Evolutionary conservation across 2,797 vertebrate genomes (phyloP).

Genomic region (Epinephelus awoara): DNA sequence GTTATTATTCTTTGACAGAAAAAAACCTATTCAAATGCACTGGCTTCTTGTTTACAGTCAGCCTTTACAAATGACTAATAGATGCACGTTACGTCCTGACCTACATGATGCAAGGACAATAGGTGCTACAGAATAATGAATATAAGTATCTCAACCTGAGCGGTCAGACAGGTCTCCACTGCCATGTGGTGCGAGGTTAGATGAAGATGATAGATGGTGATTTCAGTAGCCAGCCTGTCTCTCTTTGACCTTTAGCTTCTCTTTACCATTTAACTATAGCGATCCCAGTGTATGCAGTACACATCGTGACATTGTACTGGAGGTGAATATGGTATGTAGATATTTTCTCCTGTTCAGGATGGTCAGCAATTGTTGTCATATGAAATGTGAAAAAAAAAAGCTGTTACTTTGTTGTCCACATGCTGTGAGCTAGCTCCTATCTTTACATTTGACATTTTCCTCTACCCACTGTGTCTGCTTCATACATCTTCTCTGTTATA

Average conservation of each 20-base stretch:
- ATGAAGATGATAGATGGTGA: conserved; percentile 64
- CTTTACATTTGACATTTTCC: conserved; percentile 21
- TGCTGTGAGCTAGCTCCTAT: conserved; percentile 1
- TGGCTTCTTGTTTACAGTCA: conserved; percentile 15
- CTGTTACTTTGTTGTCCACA: neutral
- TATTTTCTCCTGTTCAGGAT: conserved; percentile 17
- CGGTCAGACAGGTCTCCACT: conserved; percentile 44
- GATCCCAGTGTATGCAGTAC: neutral
- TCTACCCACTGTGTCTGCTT: conserved; percentile 3
- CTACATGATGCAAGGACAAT: conserved; percentile 60
- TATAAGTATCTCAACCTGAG: conserved; percentile 46
- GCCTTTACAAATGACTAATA: conserved; percentile 25
- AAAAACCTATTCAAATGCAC: neutral
- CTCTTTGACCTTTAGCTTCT: conserved; percentile 62
- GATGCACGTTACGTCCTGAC: conserved; percentile 38
- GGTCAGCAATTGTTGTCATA: conserved; percentile 8
- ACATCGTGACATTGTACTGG: conserved; percentile 33
- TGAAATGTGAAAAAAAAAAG: conserved; percentile 27
- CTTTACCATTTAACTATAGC: conserved; percentile 37
- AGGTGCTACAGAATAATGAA: conserved; percentile 56
- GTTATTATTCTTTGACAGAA: neutral
- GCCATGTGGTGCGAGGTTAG: conserved; percentile 47
- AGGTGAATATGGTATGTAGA: conserved; percentile 9
- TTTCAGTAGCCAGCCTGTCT: conserved; percentile 37
- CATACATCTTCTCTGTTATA: neutral